phyloP scores from a whole-genome alignment of 2,888 invertebrate genomes.

The Scaptomyza caliginosa region DNA sequence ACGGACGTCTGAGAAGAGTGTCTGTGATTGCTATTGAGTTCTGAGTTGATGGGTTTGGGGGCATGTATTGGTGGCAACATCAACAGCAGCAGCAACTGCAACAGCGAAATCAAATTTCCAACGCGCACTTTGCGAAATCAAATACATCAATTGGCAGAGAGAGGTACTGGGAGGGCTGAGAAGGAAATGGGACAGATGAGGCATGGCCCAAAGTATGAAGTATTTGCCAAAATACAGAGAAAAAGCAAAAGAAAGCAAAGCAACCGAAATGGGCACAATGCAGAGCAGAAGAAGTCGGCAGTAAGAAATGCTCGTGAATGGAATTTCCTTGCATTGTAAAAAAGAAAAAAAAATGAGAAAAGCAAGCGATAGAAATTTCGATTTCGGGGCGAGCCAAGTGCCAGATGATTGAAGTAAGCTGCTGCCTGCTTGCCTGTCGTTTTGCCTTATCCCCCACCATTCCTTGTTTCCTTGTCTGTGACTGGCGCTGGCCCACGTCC shows the following conservation, averaged over 20 bases:
- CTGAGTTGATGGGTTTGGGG: conserved; percentile 58
- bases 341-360: conserved; percentile 21
- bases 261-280: conserved; percentile 62
- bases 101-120: conserved; percentile 72
- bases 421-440: conserved; percentile 18
- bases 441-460: conserved; percentile 21
- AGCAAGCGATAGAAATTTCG: conserved; percentile 39
- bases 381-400: conserved; percentile 60
- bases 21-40: conserved; percentile 73
- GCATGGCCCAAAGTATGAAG: conserved; percentile 60
- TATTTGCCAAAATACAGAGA: conserved; percentile 73
- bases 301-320: conserved; percentile 57
- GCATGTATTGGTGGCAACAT: conserved; percentile 50
- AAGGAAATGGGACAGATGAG: conserved; percentile 6
- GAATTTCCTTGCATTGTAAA: conserved; percentile 72
- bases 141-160: conserved; percentile 60
- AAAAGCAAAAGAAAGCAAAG: conserved; percentile 11
- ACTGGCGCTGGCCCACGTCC: neutral
- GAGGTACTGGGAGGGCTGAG: neutral
- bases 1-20: conserved; percentile 51
- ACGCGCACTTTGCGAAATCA: conserved; percentile 77
- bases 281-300: conserved; percentile 49
- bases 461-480: conserved; percentile 4
- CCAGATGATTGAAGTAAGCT: conserved; percentile 61
- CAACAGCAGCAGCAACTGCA: conserved; percentile 33